phyloP scores from a whole-genome alignment of 2,113 vertebrate genomes.

The Jacana jacana region DNA sequence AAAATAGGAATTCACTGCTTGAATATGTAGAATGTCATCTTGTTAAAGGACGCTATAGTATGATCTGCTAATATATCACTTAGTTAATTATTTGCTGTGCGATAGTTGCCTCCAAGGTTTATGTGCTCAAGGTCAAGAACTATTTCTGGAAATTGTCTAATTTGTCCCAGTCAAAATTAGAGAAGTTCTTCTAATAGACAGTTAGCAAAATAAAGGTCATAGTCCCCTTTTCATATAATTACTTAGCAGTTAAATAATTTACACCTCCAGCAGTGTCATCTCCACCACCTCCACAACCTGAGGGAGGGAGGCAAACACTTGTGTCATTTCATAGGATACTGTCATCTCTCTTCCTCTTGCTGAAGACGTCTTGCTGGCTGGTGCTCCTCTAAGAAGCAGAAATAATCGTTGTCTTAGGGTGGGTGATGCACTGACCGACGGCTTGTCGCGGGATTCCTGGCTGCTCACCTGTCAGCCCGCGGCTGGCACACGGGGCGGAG shows the following conservation, averaged over 20 bases:
- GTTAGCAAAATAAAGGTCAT: conserved; percentile 38
- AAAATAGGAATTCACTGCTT: conserved; percentile 51
- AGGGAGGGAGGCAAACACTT: background rate
- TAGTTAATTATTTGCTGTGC: conserved; percentile 12
- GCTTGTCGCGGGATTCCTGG: background rate
- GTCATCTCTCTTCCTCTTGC: accelerated
- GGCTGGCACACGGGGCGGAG: accelerated
- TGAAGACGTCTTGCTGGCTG: accelerated
- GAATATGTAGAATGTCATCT: conserved; percentile 52
- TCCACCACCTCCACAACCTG: background rate
- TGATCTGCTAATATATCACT: background rate
- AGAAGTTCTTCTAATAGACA: conserved; percentile 33
- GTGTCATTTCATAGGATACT: background rate
- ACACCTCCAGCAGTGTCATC: background rate
- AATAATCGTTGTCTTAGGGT: accelerated
- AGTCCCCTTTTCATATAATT: conserved; percentile 25
- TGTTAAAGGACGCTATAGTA: conserved; percentile 4
- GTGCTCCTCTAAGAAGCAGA: background rate
- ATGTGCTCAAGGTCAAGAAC: background rate
- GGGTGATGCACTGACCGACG: background rate
- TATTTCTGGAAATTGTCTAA: conserved; percentile 44
- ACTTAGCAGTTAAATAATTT: conserved; percentile 21
- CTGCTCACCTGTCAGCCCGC: background rate
- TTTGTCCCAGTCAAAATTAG: conserved; percentile 57
- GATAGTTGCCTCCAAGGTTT: background rate